Base-by-base conservation (phyloP, 2,797 vertebrate species). In the Phoebastria nigripes region DNA sequence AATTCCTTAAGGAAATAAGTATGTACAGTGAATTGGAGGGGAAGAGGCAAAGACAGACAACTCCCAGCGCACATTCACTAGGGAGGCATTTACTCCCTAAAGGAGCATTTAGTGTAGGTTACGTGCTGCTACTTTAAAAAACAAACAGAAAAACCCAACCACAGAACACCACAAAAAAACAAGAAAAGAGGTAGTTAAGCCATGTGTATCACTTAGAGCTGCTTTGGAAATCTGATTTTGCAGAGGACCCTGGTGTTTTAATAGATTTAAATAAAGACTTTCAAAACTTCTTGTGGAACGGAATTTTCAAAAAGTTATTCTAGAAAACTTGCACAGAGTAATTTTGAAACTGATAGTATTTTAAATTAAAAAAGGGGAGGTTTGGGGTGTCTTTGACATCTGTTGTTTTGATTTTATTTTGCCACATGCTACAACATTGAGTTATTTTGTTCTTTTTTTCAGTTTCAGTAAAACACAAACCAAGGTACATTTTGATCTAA, bases 21-120 rank as follows among this genome's bases (percentile, higher is more conserved):
- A 6, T 0, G 2, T 46, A 4, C 14, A 20, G 35, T 11, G 35
- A 51, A 11, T 35, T 12, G 1, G 33, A 56, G 79, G 37, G 35
- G 58, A 56, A n/a, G 54, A 42, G 31, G 8, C 15, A 20, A 35
- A 67, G 55, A 14, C 42, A 7, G 52, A 28, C 22, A 37, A 8
- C 8, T 31, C 24, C 39, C 20, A 22, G 72, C 1, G 2, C 44
- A 39, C 8, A 1, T 65, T 66, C 52, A 5, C 16, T 13, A 5
- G 51, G 70, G 61, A 59, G 42, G 15, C 9, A 3, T 41, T 70
- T 28, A 10, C 25, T 87, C 12, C 39, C 28, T 12, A 7, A 17
- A 52, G 29, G 33, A 83, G 35, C 17, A 2, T 70, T 70, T 37
- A 24, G 15, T 17, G 5, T 46, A 20, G 35, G 24, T 51, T 59